phyloP scores from a whole-genome alignment of 2,888 invertebrate species.

The Ornithoptera priamus region DNA sequence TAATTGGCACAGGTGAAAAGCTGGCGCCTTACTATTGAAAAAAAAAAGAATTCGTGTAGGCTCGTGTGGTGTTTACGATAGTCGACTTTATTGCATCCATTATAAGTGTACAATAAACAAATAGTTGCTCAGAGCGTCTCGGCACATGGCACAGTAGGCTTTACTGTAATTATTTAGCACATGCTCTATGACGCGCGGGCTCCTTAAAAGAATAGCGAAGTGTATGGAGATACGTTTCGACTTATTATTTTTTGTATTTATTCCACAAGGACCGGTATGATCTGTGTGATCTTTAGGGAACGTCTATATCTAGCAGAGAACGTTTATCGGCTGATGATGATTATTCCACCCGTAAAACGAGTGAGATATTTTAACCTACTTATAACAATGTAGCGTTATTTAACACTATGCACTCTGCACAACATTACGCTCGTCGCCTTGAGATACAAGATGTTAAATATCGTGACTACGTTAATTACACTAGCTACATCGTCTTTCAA shows the following conservation, averaged over 20 bases:
- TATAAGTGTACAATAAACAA: slow-evolving; percentile 30
- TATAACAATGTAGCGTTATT: no score
- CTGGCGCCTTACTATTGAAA: slow-evolving; percentile 31
- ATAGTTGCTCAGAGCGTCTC: slow-evolving; percentile 36
- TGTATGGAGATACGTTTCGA: slow-evolving; percentile 33
- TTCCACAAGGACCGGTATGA: no score
- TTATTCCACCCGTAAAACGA: no score
- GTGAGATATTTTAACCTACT: no score
- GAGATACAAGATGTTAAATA: no score
- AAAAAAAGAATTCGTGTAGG: slow-evolving; percentile 22
- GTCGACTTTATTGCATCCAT: slow-evolving; percentile 32
- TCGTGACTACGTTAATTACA: no score
- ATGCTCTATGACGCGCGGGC: slow-evolving; percentile 52
- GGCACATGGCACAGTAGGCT: slow-evolving; percentile 51
- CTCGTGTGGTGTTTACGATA: slow-evolving; percentile 22
- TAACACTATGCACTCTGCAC: no score
- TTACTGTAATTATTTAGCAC: slow-evolving; percentile 53
- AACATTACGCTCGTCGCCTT: no score
- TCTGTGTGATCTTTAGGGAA: no score
- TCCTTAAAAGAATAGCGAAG: slow-evolving; percentile 35
- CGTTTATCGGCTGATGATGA: no score
- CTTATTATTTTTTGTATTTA: background rate
- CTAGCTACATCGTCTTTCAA: no score
- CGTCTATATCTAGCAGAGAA: no score
- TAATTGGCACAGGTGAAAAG: slow-evolving; percentile 55